Percentiles rank a stretch among this genome's conserved stretches.
phyloP scores from a whole-genome alignment of 2,888 invertebrate genomes.

The Dasysyrphus tricinctus region DNA sequence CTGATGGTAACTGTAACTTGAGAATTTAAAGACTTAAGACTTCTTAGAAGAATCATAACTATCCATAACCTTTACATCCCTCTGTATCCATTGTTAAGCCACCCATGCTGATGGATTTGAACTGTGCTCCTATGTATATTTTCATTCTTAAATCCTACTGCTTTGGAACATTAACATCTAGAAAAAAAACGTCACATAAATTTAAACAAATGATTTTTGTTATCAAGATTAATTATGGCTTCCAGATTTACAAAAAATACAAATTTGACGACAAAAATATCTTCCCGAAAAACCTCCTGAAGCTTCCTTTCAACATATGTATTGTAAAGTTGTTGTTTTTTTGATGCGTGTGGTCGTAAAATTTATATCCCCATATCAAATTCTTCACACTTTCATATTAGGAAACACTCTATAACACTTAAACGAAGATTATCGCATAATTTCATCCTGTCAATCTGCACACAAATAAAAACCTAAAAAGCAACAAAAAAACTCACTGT shows the following conservation, averaged over 20 bases:
- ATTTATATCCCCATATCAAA: constrained; percentile 33
- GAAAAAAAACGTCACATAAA: too few species aligned
- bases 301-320: background rate
- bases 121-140: too few species aligned
- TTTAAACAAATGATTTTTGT: too few species aligned
- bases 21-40: too few species aligned
- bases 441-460: constrained; percentile 70
- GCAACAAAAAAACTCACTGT: constrained; percentile 46
- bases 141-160: too few species aligned
- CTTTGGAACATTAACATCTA: too few species aligned
- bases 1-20: too few species aligned
- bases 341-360: constrained; percentile 9
- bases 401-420: constrained; percentile 57
- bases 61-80: too few species aligned
- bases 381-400: constrained; percentile 35
- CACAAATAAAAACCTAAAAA: constrained; percentile 6
- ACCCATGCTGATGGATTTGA: too few species aligned
- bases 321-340: background rate
- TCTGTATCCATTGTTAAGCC: too few species aligned
- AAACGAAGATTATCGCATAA: constrained; percentile 67
- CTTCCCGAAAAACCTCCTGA: background rate
- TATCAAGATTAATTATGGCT: background rate
- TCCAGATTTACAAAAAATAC: background rate
- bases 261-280: background rate
- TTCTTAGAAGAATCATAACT: too few species aligned